Percentiles rank a stretch among this genome's conserved stretches.
These are phyloP conservation scores for Mastomys coucha DNA, from an alignment of 2,113 vertebrate species.

Conservation along the genomic window DNA sequence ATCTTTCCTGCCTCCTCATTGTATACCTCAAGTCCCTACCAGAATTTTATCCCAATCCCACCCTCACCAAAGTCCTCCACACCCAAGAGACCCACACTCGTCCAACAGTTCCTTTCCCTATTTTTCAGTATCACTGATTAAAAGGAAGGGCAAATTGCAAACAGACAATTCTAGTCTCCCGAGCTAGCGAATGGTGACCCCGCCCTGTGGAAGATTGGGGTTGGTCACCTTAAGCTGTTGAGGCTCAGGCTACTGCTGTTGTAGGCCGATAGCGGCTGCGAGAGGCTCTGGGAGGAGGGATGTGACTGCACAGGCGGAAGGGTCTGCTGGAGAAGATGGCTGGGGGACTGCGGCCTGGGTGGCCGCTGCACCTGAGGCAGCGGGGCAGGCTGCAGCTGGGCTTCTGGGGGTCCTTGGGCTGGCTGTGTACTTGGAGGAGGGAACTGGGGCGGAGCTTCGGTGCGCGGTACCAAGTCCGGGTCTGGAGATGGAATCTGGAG, in stretches of 20 bases:
- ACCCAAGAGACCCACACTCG: fast-evolving
- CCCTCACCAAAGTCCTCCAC: not conserved
- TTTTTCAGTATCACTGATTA: not conserved
- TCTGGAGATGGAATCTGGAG: constrained; percentile 83
- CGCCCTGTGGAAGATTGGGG: not conserved
- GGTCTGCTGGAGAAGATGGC: constrained; percentile 87
- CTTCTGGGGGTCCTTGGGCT: constrained; percentile 85
- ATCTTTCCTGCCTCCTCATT: not conserved
- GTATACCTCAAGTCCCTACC: not conserved
- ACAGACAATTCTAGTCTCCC: fast-evolving
- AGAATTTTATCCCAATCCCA: not conserved
- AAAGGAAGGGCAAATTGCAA: not conserved
- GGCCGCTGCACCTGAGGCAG: constrained; percentile 83
- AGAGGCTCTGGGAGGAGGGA: constrained; percentile 86
- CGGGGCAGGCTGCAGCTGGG: constrained; percentile 82
- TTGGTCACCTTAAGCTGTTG: constrained; percentile 95
- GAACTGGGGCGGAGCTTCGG: constrained; percentile 78
- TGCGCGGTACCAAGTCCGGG: constrained; percentile 75
- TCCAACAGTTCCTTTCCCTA: not conserved
- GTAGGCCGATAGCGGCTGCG: constrained; percentile 90
- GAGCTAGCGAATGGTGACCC: fast-evolving
- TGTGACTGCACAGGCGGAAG: constrained; percentile 88
- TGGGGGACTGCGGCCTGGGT: constrained; percentile 88
- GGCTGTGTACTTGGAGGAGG: constrained; percentile 85
- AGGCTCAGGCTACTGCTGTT: constrained; percentile 94